Evolutionary conservation across 1,140 invertebrate species (phyloP).

Genomic region (Zeugodacus cucurbitae): DNA sequence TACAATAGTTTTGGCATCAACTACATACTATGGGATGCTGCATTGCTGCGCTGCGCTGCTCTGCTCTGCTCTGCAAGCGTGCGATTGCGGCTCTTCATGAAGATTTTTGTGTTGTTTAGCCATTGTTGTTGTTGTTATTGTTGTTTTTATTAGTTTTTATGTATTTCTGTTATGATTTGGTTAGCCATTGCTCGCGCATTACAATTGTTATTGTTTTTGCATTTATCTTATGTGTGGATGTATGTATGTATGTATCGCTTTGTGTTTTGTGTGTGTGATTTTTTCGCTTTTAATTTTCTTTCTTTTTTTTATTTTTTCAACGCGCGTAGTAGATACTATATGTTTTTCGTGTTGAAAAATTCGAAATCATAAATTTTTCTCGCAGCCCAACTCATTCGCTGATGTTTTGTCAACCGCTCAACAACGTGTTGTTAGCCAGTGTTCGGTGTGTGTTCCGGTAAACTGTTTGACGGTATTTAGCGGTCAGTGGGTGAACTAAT

Average conservation of each 20-base stretch:
- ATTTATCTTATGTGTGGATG: slow-evolving; percentile 8
- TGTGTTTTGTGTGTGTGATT: slow-evolving; percentile 12
- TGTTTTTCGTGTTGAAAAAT: neutral
- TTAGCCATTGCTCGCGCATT: slow-evolving; percentile 1
- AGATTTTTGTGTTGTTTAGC: neutral
- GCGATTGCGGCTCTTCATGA: neutral
- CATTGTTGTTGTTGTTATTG: slow-evolving; percentile 25
- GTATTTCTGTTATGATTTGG: slow-evolving; percentile 27
- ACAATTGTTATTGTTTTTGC: slow-evolving; percentile 25
- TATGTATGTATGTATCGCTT: too few species aligned
- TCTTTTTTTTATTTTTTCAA: neutral
- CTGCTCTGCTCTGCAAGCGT: slow-evolving; percentile 3
- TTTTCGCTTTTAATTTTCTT: neutral
- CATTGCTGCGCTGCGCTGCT: neutral
- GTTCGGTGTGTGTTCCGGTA: neutral
- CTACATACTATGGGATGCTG: neutral
- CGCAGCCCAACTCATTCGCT: slow-evolving; percentile 37
- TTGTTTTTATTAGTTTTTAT: slow-evolving; percentile 37
- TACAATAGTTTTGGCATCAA: neutral
- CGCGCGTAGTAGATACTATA: too few species aligned
- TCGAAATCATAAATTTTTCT: slow-evolving; percentile 39
- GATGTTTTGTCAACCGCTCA: slow-evolving; percentile 41
- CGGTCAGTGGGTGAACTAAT: slow-evolving; percentile 14
- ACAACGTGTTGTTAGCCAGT: neutral
- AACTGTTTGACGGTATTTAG: neutral